Percentiles rank a stretch among this genome's conserved stretches.
These are phyloP conservation scores for Odontamblyopus lacepedii DNA, from an alignment of 2,797 vertebrate species.

Conservation along the genomic window DNA sequence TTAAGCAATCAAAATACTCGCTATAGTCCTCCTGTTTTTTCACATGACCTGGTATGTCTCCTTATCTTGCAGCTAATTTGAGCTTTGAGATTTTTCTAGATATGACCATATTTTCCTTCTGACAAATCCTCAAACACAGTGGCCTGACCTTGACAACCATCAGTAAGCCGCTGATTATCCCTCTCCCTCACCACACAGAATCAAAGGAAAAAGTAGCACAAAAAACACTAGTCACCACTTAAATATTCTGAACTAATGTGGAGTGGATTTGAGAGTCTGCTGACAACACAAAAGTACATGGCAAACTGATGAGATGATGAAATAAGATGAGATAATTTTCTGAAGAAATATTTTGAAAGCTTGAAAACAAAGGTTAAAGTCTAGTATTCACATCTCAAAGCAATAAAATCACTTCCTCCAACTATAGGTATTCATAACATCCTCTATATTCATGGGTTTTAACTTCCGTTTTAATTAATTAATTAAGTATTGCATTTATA, in stretches of 20 bases:
- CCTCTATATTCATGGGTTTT: too few relatives aligned
- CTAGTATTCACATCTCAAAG: background rate
- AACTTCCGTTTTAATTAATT: too few relatives aligned
- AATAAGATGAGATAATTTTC: background rate
- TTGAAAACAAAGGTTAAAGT: background rate
- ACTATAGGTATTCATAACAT: too few relatives aligned
- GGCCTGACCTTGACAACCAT: conserved; percentile 15
- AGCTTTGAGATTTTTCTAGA: conserved; percentile 2
- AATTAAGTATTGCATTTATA: too few relatives aligned
- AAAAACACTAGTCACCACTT: conserved; percentile 17
- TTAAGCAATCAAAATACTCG: background rate
- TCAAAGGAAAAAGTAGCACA: conserved; percentile 13
- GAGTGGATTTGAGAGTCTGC: conserved; percentile 17
- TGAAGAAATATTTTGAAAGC: background rate
- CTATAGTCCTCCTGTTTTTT: background rate
- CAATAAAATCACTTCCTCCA: background rate
- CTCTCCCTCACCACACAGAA: background rate
- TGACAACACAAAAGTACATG: conserved; percentile 9
- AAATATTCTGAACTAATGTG: conserved; percentile 21
- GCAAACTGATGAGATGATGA: conserved; percentile 18
- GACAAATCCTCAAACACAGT: conserved; percentile 2
- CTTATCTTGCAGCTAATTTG: conserved; percentile 6
- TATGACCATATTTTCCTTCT: conserved; percentile 10
- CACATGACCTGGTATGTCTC: background rate
- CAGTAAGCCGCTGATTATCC: conserved; percentile 6